phyloP scores from a whole-genome alignment of 2,113 vertebrate genomes.

The Lamprotornis superbus region DNA sequence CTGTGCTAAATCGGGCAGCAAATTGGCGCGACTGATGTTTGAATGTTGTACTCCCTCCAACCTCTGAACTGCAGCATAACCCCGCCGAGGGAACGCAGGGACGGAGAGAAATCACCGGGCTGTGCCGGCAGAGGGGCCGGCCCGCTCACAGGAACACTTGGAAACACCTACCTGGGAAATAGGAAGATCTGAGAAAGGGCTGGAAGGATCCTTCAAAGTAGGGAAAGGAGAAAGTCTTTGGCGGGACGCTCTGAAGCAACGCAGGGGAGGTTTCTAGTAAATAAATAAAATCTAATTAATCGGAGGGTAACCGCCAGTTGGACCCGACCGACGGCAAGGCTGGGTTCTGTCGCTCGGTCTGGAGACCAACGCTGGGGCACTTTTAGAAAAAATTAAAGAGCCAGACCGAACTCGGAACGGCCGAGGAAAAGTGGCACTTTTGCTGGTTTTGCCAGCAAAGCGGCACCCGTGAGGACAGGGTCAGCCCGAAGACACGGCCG shows the following conservation, averaged over 20 bases:
- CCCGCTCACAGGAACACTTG: rapidly evolving
- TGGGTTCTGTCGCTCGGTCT: not conserved
- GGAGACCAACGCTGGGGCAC: rapidly evolving
- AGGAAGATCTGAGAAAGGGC: conserved; percentile 91
- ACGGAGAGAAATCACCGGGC: not conserved
- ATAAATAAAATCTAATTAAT: not conserved
- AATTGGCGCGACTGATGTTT: conserved; percentile 87
- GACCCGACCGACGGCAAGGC: too few relatives aligned
- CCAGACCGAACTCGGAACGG: not conserved
- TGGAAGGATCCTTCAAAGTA: conserved; percentile 91
- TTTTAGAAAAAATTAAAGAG: not conserved
- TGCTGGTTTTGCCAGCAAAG: not conserved
- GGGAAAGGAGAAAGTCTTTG: conserved; percentile 88
- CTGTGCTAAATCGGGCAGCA: conserved; percentile 88
- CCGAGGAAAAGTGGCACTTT: not conserved
- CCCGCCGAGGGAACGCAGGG: not conserved
- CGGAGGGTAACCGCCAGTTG: too few relatives aligned
- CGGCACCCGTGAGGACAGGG: not conserved
- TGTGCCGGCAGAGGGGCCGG: not conserved
- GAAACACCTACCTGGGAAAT: conserved; percentile 86
- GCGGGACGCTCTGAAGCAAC: conserved; percentile 77
- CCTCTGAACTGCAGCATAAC: conserved; percentile 77
- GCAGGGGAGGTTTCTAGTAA: conserved; percentile 74
- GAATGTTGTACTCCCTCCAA: conserved; percentile 78
- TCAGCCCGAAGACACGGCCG: not conserved